phyloP scores from a whole-genome alignment of 1,140 invertebrate genomes.

The Brachionus manjavacas region DNA sequence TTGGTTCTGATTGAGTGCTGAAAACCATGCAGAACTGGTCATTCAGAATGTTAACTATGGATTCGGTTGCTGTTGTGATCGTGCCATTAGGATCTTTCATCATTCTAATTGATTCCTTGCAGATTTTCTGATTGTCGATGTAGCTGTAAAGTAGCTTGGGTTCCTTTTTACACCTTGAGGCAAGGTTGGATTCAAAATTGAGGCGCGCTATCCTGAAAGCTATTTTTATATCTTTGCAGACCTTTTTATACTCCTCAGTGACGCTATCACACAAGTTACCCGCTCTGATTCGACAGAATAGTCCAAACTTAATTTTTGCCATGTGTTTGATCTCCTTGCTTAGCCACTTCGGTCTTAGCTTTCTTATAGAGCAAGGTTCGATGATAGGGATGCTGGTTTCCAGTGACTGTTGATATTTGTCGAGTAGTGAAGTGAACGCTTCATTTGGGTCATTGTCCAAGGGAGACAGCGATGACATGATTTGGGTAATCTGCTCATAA shows the following conservation, averaged over 20 bases:
- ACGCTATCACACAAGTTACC: background rate
- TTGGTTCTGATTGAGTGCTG: background rate
- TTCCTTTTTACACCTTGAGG: background rate
- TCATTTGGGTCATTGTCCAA: background rate
- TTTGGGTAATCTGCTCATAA: background rate
- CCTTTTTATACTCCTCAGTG: background rate
- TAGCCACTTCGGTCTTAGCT: background rate
- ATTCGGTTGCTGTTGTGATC: too few species aligned
- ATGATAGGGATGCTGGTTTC: background rate
- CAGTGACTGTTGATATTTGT: too few species aligned
- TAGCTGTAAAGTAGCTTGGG: background rate
- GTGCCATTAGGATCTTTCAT: background rate
- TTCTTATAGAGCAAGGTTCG: background rate
- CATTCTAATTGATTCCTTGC: background rate
- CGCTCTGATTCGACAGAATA: background rate
- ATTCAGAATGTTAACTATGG: background rate
- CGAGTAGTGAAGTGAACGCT: background rate
- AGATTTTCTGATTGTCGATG: background rate
- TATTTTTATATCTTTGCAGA: background rate
- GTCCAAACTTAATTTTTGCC: background rate
- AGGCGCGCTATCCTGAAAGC: background rate
- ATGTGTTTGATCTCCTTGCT: background rate
- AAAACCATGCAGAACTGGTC: conserved; percentile 14
- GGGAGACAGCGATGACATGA: background rate
- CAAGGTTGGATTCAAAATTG: background rate